These are phyloP conservation scores for Agonopterix alstromeriana DNA, from an alignment of 2,888 invertebrate species.

Conservation along the genomic window DNA sequence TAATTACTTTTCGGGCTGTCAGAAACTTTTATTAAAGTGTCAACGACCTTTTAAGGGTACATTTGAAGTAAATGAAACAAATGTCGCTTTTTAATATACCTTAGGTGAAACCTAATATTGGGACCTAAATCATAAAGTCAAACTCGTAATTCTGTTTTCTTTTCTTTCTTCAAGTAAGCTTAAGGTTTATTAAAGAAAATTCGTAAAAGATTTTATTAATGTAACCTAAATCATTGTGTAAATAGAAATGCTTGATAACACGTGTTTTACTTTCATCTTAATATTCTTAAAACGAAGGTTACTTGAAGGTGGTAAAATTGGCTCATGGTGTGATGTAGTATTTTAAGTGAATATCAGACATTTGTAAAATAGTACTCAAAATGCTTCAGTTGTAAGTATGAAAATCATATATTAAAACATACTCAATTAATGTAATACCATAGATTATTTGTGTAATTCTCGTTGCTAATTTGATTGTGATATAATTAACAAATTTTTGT, in stretches of 20 bases:
- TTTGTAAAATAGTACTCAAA: constrained; percentile 8
- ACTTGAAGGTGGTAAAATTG: constrained; percentile 1
- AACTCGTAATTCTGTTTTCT: too few species aligned
- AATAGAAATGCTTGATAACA: not conserved
- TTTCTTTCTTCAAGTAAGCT: not conserved
- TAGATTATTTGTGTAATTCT: constrained; percentile 35
- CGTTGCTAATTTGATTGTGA: constrained; percentile 67
- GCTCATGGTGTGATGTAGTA: not conserved
- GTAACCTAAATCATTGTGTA: not conserved
- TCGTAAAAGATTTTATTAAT: constrained; percentile 1
- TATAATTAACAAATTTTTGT: constrained; percentile 49
- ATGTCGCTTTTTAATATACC: too few species aligned
- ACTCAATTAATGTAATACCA: constrained; percentile 7
- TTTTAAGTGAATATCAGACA: not conserved
- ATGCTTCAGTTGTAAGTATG: constrained; percentile 12
- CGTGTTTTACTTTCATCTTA: not conserved
- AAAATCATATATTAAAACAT: not conserved
- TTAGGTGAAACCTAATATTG: too few species aligned
- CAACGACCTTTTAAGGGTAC: too few species aligned
- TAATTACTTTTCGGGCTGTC: too few species aligned
- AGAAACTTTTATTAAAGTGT: too few species aligned
- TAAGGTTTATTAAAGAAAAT: not conserved
- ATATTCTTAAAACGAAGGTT: not conserved
- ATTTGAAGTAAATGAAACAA: too few species aligned
- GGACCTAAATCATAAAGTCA: too few species aligned